Conservation (phyloP, 1,140 invertebrate species). For the Drosophila chauvacae region DNA sequence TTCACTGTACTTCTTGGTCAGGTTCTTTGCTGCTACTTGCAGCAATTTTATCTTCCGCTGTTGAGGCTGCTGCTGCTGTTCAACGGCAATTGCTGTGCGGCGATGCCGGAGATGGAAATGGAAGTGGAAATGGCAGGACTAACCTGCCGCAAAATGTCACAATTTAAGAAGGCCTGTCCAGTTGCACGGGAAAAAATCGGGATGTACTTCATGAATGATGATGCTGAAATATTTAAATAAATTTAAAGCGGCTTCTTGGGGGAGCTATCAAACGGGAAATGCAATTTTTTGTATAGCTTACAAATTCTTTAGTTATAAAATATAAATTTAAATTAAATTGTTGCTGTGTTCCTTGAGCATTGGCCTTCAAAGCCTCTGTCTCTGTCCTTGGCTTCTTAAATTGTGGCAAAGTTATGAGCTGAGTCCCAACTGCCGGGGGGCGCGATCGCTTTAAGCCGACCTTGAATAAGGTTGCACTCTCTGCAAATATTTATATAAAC, state of each 20-base stretch:
- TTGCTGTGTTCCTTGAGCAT: conserved; percentile 3
- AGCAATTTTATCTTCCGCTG: conserved; percentile 19
- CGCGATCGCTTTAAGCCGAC: conserved; percentile 24
- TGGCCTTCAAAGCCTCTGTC: neutral
- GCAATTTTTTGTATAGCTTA: neutral
- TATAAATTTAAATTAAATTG: neutral
- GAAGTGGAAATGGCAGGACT: conserved; percentile 1
- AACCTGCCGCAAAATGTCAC: conserved; percentile 48
- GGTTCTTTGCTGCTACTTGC: conserved; percentile 9
- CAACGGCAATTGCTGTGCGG: conserved; percentile 68
- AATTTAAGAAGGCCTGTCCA: neutral
- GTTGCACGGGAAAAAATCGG: neutral
- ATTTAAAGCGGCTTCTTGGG: neutral
- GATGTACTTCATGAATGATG: neutral
- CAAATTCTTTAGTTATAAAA: neutral
- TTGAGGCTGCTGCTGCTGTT: conserved; percentile 18
- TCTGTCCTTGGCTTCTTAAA: conserved; percentile 56
- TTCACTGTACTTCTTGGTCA: conserved; percentile 7
- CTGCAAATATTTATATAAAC: conserved; percentile 28
- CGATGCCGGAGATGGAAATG: conserved; percentile 6
- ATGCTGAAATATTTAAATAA: neutral
- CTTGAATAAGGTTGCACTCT: conserved; percentile 21
- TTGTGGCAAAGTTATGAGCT: conserved; percentile 72
- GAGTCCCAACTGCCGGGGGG: conserved; percentile 15
- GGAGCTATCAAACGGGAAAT: neutral